Base-by-base conservation (phyloP, 2,888 invertebrate species). In the Noctuana brunneofusca region DNA sequence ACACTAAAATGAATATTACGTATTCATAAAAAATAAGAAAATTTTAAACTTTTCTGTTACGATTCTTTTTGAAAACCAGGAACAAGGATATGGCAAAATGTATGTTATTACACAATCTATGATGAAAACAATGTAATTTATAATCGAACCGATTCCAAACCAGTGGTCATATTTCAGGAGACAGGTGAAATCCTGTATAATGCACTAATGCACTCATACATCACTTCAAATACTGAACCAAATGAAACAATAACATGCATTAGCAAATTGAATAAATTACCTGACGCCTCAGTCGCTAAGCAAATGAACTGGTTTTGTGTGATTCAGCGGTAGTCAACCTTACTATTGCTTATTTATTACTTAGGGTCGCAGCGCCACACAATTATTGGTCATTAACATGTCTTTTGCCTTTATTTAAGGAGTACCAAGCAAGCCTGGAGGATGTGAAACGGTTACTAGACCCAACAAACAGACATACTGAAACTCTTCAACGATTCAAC, bases 181-280 rank as follows among this genome's bases (percentile, higher is more conserved):
- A 41, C 38, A 41, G 16, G 38, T 41, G 6, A 14, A 41, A 41
- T 41, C 38, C 38, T 41, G 38, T 16, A 16, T 14, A 8, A 16
- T 41, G 38, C 38, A 41, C 38, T 16, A 41, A 41, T 38, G 14
- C 38, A 38, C 38, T 38, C 38, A 38, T 38, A 38, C 14, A 38
- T 5, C 38, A 12, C 38, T 38, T 38, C 38, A 38, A 14, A 14
- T 14, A 38, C 14, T 38, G 14, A 38, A 38, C 2, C 38, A 38
- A 14, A 38, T 38, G 38, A 14, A 14, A 38, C 38, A 38, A 38
- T 38, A 38, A 38, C 38, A 38, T 38, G 38, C 38, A 38, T 38
- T 38, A 14, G 38, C 11, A 38, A 38, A 38, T 38, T 38, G 38
- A 14, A 38, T n/a, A 38, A 38, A 38, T 38, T 14, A 38, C 38